Base-by-base conservation (phyloP, 2,888 invertebrate genomes). In the Serrognathus titanus region DNA sequence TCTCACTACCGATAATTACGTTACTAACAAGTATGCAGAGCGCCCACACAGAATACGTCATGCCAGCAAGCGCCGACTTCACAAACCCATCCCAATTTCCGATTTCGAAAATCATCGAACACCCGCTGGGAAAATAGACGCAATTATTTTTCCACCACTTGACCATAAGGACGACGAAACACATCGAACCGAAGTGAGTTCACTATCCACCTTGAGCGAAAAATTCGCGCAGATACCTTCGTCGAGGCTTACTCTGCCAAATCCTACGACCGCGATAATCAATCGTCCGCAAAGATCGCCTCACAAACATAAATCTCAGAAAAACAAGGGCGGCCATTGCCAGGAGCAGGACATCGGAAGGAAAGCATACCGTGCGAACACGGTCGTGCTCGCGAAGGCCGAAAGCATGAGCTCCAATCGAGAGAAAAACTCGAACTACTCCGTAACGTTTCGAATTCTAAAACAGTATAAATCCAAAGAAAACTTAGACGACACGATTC, bases 351-450 rank as follows among this genome's bases (percentile, higher is more conserved):
- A 86, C 78, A 82, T 86, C 55, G 82, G 83, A 48, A 83, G 85
- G 69, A 79, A 86, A 66, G 86, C 87, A 16, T 85, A 78, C 74
- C 78, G 82, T 61, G 86, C 87, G 61, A 83, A 84, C 63, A 85
- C 85, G 53, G 85, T 88, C 48, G 85, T 88, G 74, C 82, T 82
- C 73, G 87, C 85, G 59, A 84, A 83, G 70, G 85, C 84, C 57
- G 73, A 83, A 62, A 85, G 86, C 63, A 83, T 84, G 81, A 83
- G 84, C 64, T 78, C 81, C 52, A 77, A 80, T 65, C 79, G 83
- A 49, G 51, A 53, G 35, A 40, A 16, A n/a, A 80, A 81, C 49
- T 77, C 80, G 53, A 83, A 83, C 68, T 87, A 85, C 75, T 83
- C 83, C 61, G 86, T 85, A 64, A 84, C 86, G 58, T 85, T 88